Conservation (phyloP, 2,888 invertebrate genomes). For the Timema podura region DNA sequence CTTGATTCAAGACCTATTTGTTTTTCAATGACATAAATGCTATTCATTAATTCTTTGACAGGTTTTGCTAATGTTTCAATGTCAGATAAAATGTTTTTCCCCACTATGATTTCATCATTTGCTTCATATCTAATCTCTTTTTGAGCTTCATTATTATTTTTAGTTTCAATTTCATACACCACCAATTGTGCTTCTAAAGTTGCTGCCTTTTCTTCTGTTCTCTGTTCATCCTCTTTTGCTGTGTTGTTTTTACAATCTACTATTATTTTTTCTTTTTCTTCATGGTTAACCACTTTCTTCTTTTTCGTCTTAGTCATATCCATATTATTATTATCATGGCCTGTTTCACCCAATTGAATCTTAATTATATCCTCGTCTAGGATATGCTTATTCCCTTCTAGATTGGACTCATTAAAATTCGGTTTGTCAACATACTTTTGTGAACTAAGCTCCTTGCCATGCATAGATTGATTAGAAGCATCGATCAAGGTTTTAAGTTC, state of each 20-base stretch:
- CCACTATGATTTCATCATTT: too few species aligned
- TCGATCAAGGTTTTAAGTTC: background rate
- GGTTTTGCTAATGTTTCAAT: constrained; percentile 40
- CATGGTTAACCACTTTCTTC: background rate
- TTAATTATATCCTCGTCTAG: constrained; percentile 4
- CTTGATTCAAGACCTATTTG: constrained; percentile 24
- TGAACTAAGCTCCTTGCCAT: background rate
- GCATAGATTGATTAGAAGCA: background rate
- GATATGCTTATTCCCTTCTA: background rate
- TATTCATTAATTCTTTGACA: constrained; percentile 38
- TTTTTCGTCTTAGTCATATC: background rate
- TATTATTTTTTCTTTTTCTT: background rate
- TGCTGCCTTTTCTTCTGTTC: constrained; percentile 17
- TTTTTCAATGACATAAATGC: constrained; percentile 29
- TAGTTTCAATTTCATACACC: too few species aligned
- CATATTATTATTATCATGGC: background rate
- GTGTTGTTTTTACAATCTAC: constrained; percentile 11
- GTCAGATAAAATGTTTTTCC: too few species aligned
- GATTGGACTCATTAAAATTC: too few species aligned
- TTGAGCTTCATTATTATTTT: too few species aligned
- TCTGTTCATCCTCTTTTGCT: constrained; percentile 22
- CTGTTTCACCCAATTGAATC: background rate
- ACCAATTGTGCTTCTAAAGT: constrained; percentile 5
- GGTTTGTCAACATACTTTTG: background rate
- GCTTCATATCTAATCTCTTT: too few species aligned